Evolutionary conservation across 2,797 vertebrate genomes (phyloP).

Genomic region (Spinibarbus caldwelli): DNA sequence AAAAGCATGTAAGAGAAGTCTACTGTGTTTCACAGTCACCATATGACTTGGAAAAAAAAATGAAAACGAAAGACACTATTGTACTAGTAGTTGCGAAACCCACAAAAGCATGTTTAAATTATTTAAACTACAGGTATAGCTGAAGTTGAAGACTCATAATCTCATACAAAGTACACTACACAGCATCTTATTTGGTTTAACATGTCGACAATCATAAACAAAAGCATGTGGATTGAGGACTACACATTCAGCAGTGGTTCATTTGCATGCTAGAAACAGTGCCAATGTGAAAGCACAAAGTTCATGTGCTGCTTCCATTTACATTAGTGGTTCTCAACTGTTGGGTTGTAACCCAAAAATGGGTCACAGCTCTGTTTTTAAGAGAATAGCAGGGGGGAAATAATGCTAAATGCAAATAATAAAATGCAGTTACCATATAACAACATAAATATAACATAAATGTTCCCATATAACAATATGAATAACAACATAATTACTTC

Average conservation of each 20-base stretch:
- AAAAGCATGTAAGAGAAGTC: not conserved
- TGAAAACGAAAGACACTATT: not conserved
- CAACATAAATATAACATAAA: too few species aligned
- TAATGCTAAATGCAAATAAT: too few species aligned
- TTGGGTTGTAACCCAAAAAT: too few species aligned
- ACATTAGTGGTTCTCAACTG: too few species aligned
- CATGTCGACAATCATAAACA: not conserved
- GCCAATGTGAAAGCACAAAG: not conserved
- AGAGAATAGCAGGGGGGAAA: too few species aligned
- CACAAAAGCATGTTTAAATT: not conserved
- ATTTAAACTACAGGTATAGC: not conserved
- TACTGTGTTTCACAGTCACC: not conserved
- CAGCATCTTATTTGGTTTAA: not conserved
- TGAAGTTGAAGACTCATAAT: not conserved
- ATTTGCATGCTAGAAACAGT: not conserved
- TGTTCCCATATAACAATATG: too few species aligned
- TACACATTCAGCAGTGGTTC: not conserved
- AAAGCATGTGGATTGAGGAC: not conserved
- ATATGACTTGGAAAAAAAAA: too few species aligned
- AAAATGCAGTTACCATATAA: not conserved
- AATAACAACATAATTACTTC: too few species aligned
- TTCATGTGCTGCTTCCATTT: not conserved
- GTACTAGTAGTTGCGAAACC: too few species aligned
- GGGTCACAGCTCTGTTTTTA: too few species aligned
- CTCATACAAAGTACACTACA: not conserved